These are phyloP conservation scores for Gadopsis marmoratus DNA, from an alignment of 2,797 vertebrate species.

Conservation along the genomic window DNA sequence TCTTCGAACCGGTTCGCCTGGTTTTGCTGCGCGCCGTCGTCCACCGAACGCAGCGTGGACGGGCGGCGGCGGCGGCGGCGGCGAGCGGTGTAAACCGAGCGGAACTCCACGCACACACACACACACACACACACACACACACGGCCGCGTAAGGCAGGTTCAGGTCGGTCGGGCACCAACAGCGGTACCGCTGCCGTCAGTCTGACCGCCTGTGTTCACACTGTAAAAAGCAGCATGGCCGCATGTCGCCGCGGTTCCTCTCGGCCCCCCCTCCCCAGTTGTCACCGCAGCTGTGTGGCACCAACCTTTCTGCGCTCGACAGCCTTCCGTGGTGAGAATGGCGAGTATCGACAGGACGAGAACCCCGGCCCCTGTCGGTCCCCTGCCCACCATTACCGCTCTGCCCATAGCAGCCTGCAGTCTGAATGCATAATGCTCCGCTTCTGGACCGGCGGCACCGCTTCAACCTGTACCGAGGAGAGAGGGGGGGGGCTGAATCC, in stretches of 20 bases:
- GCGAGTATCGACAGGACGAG: constrained; percentile 83
- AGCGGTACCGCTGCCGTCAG: background rate
- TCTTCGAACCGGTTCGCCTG: constrained; percentile 72
- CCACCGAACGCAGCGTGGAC: constrained; percentile 25
- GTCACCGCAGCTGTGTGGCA: constrained; percentile 59
- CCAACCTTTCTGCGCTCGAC: constrained; percentile 87
- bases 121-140: constrained; percentile 65
- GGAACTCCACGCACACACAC: constrained; percentile 64
- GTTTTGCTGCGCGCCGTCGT: constrained; percentile 42
- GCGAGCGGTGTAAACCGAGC: constrained; percentile 46
- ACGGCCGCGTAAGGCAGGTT: constrained; percentile 65
- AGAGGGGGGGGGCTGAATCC: background rate
- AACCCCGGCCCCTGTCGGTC: constrained; percentile 82
- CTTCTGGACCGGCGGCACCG: constrained; percentile 72
- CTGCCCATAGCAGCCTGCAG: constrained; percentile 87
- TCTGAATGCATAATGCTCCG: constrained; percentile 87
- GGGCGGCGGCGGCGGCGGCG: constrained; percentile 65
- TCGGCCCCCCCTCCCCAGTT: constrained; percentile 7
- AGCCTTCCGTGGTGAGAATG: constrained; percentile 78
- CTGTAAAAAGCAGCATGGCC: constrained; percentile 38
- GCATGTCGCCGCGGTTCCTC: constrained; percentile 19
- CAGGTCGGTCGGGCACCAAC: constrained; percentile 35
- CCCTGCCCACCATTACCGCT: constrained; percentile 88
- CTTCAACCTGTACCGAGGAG: constrained; percentile 53
- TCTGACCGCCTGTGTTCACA: constrained; percentile 25